These are phyloP conservation scores for Drosophila emarginata DNA, from an alignment of 2,888 invertebrate genomes.

Conservation along the genomic window DNA sequence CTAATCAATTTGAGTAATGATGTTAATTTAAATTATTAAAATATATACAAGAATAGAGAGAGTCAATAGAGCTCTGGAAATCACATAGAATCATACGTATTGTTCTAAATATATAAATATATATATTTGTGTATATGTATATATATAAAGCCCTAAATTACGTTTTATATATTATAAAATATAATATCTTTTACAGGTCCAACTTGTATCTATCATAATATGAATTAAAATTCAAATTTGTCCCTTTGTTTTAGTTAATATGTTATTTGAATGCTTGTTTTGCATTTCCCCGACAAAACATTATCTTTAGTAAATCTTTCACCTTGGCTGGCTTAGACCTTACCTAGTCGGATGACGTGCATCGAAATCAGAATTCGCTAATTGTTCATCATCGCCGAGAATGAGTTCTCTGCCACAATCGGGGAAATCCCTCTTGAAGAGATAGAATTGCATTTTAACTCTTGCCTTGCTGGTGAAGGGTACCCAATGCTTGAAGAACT, in stretches of 20 bases:
- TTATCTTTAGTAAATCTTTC: conserved; percentile 18
- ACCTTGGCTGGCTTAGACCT: conserved; percentile 18
- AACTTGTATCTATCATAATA: no score
- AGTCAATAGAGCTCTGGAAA: no score
- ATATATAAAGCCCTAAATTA: no score
- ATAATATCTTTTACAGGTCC: no score
- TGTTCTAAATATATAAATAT: no score
- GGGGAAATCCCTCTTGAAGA: conserved; percentile 79
- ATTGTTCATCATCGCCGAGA: conserved; percentile 65
- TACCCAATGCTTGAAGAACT: conserved; percentile 75
- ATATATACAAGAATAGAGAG: no score
- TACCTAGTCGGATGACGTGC: conserved; percentile 79
- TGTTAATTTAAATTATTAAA: background rate
- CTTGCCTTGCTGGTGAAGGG: conserved; percentile 70
- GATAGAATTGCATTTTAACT: conserved; percentile 78
- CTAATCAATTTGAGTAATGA: conserved; percentile 3
- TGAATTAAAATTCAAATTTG: background rate
- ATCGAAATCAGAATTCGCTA: conserved; percentile 76
- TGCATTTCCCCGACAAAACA: background rate
- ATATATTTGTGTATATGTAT: no score
- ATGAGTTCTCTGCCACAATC: conserved; percentile 78
- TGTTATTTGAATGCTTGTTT: background rate
- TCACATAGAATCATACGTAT: no score
- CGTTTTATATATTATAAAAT: no score
- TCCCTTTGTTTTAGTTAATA: background rate